phyloP scores from a whole-genome alignment of 1,140 invertebrate species.

The Aporrectodea caliginosa region DNA sequence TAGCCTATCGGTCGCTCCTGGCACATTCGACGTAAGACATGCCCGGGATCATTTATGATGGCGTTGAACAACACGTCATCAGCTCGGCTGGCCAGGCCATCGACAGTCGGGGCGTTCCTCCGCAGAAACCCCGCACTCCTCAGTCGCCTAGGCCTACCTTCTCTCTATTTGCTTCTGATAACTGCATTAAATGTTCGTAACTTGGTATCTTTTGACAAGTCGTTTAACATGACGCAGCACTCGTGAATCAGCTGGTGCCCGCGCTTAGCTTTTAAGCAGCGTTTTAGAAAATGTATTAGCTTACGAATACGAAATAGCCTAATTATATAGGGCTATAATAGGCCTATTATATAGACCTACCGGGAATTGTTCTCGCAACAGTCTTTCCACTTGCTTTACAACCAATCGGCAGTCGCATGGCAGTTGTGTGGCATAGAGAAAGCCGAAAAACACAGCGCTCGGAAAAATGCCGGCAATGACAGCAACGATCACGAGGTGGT shows the following conservation, averaged over 20 bases:
- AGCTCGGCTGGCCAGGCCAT: too few species aligned
- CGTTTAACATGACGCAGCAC: not conserved
- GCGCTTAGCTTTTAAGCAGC: not conserved
- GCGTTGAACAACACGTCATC: too few species aligned
- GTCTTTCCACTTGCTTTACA: not conserved
- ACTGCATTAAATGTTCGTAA: too few species aligned
- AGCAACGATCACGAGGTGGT: not conserved
- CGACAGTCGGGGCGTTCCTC: too few species aligned
- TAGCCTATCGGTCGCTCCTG: too few species aligned
- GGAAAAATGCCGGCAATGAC: not conserved
- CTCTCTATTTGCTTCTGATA: too few species aligned
- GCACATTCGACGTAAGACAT: too few species aligned
- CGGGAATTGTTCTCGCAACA: not conserved
- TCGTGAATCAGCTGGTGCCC: not conserved
- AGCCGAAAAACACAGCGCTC: not conserved
- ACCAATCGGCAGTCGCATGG: not conserved
- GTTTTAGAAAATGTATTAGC: not conserved
- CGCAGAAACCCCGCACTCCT: too few species aligned
- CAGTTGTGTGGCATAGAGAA: not conserved
- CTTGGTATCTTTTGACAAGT: too few species aligned
- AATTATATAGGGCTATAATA: not conserved
- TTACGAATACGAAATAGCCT: not conserved
- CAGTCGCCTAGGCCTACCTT: too few species aligned
- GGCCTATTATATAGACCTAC: not conserved
- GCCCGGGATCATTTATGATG: too few species aligned